Base-by-base conservation (phyloP, 1,140 invertebrate genomes). In the Dreissena polymorpha region DNA sequence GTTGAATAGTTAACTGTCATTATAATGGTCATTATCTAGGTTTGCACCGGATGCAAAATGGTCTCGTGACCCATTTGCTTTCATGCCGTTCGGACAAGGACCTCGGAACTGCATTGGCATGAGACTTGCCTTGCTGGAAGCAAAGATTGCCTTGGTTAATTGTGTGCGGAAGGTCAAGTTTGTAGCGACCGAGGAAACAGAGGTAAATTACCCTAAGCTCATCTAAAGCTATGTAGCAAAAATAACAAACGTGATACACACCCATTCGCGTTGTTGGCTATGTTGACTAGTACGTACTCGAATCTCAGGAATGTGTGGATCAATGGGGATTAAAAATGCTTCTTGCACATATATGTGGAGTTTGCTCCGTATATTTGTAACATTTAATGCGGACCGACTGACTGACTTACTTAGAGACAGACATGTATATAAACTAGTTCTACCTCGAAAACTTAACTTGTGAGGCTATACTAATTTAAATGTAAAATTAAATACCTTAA, bases 71-170 rank as follows among this genome's bases (percentile, higher is more conserved):
- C 73, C 81, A 16, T 63, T 77, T 7, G 53, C 73, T 5, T 87
- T 85, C 57, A 57, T 90, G 12, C 85, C 90, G 23, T 91, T 90
- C 50, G 90, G 89, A 21, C 82, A 23, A 8, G 91, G 91, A 10
- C 91, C 91, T 6, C 75, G 91, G 12, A 81, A 81, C 23, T 92
- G 91, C 76, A 89, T 92, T 50, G 91, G 91, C 57, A 86, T 90
- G 83, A 64, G 91, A 65, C 73, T 92, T 39, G 90, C 91, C 13
- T 76, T 90, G 71, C 67, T 91, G 83, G 88, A 91, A 70, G 74
- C 89, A 70, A 92, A 91, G 68, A 72, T 92, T 25, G 86, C 88
- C 5, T 53, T 92, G 3, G 86, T 84, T 0, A 57, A 88, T 29
- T 86, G 91, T 72, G 72, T 92, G 0, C 80, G 87, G 23, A 85